These are phyloP conservation scores for Knipowitschia caucasica DNA, from an alignment of 2,797 vertebrate genomes.

Conservation along the genomic window DNA sequence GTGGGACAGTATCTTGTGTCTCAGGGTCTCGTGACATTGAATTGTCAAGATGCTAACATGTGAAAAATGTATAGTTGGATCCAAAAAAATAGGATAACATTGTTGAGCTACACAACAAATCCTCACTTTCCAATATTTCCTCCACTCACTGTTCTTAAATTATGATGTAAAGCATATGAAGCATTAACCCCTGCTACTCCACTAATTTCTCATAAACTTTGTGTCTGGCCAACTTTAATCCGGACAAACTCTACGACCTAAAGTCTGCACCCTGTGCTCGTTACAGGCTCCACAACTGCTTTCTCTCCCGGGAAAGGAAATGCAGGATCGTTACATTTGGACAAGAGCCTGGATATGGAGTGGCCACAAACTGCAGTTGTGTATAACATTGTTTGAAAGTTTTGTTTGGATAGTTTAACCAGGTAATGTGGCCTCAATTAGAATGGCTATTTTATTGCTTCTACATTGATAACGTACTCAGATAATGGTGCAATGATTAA, in stretches of 20 bases:
- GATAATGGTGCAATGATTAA: neutral
- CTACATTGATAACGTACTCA: neutral
- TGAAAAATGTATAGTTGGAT: neutral
- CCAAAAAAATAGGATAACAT: neutral
- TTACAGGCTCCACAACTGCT: conserved; percentile 26
- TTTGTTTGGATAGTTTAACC: conserved; percentile 4
- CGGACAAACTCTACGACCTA: conserved; percentile 68
- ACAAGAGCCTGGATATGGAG: conserved; percentile 24
- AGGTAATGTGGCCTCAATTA: neutral
- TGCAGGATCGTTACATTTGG: conserved; percentile 32
- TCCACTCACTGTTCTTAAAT: conserved; percentile 23
- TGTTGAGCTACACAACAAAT: conserved; percentile 22
- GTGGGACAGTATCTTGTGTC: neutral
- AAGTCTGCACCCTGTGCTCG: conserved; percentile 26
- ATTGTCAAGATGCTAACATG: neutral
- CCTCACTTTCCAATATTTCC: conserved; percentile 29
- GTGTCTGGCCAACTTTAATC: conserved; percentile 60
- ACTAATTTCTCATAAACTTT: conserved; percentile 48
- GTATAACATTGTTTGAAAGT: conserved; percentile 6
- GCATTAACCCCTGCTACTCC: conserved; percentile 36
- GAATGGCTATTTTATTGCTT: neutral
- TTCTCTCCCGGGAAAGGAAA: conserved; percentile 21
- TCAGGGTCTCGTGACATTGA: neutral
- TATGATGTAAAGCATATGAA: conserved; percentile 23
- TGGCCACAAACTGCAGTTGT: conserved; percentile 11